Evolutionary conservation across 2,797 vertebrate species (phyloP), one percentile per base, ranked within the genome.

Genomic region (Enteromius radiatus): DNA sequence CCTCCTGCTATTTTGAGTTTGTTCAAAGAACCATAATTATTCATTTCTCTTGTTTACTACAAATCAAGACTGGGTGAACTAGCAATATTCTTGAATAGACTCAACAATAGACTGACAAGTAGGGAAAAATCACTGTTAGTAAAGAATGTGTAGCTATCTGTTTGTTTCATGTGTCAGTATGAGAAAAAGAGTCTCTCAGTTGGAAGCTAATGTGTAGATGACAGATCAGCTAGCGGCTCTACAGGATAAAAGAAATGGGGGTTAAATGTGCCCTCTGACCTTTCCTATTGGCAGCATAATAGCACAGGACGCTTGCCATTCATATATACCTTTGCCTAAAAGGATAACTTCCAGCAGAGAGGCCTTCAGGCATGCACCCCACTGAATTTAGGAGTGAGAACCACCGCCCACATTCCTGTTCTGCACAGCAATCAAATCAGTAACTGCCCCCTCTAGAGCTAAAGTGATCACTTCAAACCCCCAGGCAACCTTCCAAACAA

Each of bases 331-430:
- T 65, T 74, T 12, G 59, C 38, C 78, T 81, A 56, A 88, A 86
- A 83, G 83, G 36, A 84, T 21, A 78, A 74, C 52, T 52, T 86
- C 68, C 83, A 84, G 54, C 84, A 78, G 76, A 86, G 87, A 83
- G 83, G 74, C 84, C 77, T 81, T 83, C 67, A 84, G 80, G 80
- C 87, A 86, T 8, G 73, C 84, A 88, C 61, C 71, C 86, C 80
- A 65, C 74, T 84, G 80, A 79, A 82, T 61, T 28, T 38, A 78
- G 86, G 77, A 73, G 14, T n/a, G 74, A 83, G 38, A 76, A 83
- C 54, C 21, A 76, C 9, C 5, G n/a, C 52, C 65, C 67, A 77
- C 70, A 71, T 36, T 45, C 45, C 23, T 0, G 4, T 38, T 80
- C 70, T 77, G 43, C 67, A 56, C 38, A 28, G 64, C 9, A 45